phyloP scores from a whole-genome alignment of 2,113 vertebrate species.

The Arenaria interpres region DNA sequence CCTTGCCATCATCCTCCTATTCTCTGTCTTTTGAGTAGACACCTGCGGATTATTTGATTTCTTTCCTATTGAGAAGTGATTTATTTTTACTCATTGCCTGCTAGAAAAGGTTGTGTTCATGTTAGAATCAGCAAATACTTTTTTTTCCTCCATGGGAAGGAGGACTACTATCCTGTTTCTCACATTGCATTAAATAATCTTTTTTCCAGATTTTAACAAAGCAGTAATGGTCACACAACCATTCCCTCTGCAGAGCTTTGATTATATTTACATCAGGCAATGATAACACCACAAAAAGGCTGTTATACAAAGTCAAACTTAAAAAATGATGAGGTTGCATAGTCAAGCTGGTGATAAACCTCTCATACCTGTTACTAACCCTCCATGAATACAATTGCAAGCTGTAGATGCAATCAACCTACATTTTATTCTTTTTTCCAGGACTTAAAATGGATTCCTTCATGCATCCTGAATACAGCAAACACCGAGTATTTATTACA shows the following conservation, averaged over 20 bases:
- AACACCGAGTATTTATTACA: conserved; percentile 55
- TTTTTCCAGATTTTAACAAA: neutral
- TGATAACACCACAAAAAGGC: neutral
- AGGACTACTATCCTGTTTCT: neutral
- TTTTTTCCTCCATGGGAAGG: neutral
- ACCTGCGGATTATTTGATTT: neutral
- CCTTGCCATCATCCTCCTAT: neutral
- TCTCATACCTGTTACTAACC: neutral
- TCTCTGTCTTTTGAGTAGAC: neutral
- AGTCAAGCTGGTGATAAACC: neutral
- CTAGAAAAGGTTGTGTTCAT: neutral
- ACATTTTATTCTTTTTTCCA: neutral
- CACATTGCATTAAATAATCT: neutral
- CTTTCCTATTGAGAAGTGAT: neutral
- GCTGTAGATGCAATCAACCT: neutral
- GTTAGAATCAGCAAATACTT: neutral
- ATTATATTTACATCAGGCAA: neutral
- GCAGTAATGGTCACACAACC: neutral
- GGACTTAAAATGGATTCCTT: conserved; percentile 2
- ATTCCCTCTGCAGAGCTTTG: neutral
- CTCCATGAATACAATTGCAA: neutral
- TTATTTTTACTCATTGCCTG: neutral
- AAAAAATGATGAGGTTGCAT: neutral
- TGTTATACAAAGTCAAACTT: neutral
- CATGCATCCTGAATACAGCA: conserved; percentile 14